These are phyloP conservation scores for Heterotilapia buettikoferi DNA, from an alignment of 2,113 vertebrate species.

Conservation along the genomic window DNA sequence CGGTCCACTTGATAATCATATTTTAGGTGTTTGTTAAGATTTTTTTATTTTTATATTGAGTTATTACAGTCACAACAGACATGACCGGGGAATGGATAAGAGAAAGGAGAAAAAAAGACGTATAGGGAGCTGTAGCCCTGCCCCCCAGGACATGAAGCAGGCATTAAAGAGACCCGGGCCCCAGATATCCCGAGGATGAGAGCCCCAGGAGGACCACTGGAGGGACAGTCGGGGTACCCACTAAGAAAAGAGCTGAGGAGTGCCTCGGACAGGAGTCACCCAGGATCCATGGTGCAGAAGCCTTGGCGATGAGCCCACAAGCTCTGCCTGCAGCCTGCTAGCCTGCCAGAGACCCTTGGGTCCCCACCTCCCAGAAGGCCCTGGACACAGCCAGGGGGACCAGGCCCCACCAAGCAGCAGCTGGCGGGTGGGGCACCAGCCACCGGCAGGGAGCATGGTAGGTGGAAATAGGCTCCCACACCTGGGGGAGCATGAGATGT, in stretches of 20 bases:
- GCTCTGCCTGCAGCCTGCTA: neutral
- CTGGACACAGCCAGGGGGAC: neutral
- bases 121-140: fast-evolving
- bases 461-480: neutral
- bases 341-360: neutral
- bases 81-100: neutral
- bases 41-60: neutral
- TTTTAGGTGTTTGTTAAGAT: neutral
- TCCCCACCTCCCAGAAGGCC: neutral
- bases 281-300: neutral
- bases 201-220: neutral
- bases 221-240: neutral
- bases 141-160: neutral
- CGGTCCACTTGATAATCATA: fast-evolving
- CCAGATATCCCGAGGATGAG: neutral
- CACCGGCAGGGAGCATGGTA: neutral
- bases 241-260: neutral
- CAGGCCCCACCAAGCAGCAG: neutral
- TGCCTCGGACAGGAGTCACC: neutral
- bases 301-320: neutral
- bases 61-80: neutral
- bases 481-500: neutral
- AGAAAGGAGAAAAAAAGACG: neutral
- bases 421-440: neutral
- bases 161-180: neutral